phyloP scores from a whole-genome alignment of 2,888 invertebrate species.

The Mesochorus sp. region DNA sequence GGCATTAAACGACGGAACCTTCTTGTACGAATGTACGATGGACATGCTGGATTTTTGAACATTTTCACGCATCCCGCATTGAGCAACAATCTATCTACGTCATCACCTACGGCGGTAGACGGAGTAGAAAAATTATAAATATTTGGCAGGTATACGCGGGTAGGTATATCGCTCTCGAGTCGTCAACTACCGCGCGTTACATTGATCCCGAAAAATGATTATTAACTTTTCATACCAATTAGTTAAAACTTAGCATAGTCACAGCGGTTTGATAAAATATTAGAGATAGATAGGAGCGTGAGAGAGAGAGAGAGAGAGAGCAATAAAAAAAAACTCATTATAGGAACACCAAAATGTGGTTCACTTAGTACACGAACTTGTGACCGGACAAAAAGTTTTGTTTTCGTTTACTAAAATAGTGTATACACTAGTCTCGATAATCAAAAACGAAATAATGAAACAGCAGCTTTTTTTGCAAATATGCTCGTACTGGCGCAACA shows the following conservation, averaged over 20 bases:
- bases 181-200: slow-evolving; percentile 36
- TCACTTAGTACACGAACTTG: slow-evolving; percentile 51
- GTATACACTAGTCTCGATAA: slow-evolving; percentile 37
- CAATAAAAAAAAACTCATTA: slow-evolving; percentile 64
- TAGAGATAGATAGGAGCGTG: slow-evolving; percentile 47
- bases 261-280: slow-evolving; percentile 71
- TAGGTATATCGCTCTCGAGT: slow-evolving; percentile 12
- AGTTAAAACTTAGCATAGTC: slow-evolving; percentile 74
- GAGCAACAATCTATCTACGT: slow-evolving; percentile 25
- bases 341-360: slow-evolving; percentile 70
- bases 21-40: no score
- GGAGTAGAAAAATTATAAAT: slow-evolving; percentile 64
- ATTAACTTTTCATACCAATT: slow-evolving; percentile 67
- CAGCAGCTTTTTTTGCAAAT: slow-evolving; percentile 17
- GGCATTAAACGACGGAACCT: no score
- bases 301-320: slow-evolving; percentile 52
- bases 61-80: slow-evolving; percentile 46
- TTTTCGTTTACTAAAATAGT: slow-evolving; percentile 49
- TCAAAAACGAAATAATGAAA: slow-evolving; percentile 44
- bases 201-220: slow-evolving; percentile 73
- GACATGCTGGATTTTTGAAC: no score
- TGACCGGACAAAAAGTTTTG: slow-evolving; percentile 49
- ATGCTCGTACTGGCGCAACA: slow-evolving; percentile 31
- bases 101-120: not conserved
- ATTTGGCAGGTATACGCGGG: slow-evolving; percentile 65